Conservation (phyloP, 2,888 invertebrate species). For the Smittia aterrima region DNA sequence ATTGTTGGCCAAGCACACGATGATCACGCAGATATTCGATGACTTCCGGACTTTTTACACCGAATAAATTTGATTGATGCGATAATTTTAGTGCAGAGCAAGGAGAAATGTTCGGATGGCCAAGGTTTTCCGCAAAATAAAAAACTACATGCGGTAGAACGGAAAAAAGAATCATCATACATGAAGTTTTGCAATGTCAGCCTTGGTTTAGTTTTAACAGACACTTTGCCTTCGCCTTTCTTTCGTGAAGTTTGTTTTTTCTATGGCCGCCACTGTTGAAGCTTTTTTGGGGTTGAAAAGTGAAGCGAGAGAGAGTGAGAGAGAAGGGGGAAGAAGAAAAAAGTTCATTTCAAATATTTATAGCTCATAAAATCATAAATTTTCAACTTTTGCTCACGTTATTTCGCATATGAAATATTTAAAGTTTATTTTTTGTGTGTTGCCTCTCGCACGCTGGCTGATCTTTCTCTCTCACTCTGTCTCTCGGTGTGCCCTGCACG, state of each 20-base stretch:
- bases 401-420: slow-evolving; percentile 7
- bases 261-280: not conserved
- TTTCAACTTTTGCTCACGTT: slow-evolving; percentile 10
- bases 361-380: slow-evolving; percentile 7
- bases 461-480: not conserved
- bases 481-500: not conserved
- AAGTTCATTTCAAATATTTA: not conserved
- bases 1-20: not conserved
- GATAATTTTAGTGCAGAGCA: not conserved
- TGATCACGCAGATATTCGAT: slow-evolving; percentile 20
- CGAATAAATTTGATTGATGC: slow-evolving; percentile 21
- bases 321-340: not conserved
- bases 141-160: not conserved
- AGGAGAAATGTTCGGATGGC: not conserved
- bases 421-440: not conserved
- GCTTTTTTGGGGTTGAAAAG: not conserved
- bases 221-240: slow-evolving; percentile 14
- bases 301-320: not conserved
- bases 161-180: not conserved
- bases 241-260: not conserved
- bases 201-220: slow-evolving; percentile 11
- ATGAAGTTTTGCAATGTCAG: slow-evolving; percentile 7
- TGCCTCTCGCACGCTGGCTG: not conserved
- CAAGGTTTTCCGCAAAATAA: not conserved
- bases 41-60: slow-evolving; percentile 16